Conservation (phyloP, 2,113 vertebrate genomes). For the Gallinago paraguaiae region DNA sequence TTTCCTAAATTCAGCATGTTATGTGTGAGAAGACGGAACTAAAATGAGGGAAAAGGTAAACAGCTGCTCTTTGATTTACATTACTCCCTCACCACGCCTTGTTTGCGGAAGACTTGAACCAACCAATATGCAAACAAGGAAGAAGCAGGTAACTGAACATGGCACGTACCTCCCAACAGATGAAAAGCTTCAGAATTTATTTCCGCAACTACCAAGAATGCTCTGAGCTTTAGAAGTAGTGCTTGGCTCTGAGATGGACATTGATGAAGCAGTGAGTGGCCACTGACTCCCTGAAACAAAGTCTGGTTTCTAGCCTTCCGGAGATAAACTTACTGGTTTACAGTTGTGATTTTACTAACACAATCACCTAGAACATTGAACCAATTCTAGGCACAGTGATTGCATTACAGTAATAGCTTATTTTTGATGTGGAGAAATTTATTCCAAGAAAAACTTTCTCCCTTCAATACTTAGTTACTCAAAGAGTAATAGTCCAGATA, state of each 20-base stretch:
- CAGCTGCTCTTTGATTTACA: background rate
- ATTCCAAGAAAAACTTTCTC: background rate
- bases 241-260: background rate
- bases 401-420: background rate
- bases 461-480: background rate
- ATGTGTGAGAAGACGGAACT: background rate
- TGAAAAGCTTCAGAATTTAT: background rate
- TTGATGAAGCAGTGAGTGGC: background rate
- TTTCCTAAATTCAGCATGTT: background rate
- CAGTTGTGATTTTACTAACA: background rate
- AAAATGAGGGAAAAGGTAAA: background rate
- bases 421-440: background rate
- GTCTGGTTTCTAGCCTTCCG: background rate
- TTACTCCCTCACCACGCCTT: fast-evolving
- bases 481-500: background rate
- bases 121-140: background rate
- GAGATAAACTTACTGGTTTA: background rate
- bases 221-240: background rate
- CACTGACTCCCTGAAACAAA: background rate
- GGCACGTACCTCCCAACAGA: background rate
- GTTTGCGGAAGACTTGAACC: background rate
- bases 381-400: background rate
- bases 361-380: background rate
- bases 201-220: background rate
- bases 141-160: background rate